These are phyloP conservation scores for Odobenus rosmarus DNA, from an alignment of 2,113 vertebrate genomes.

Conservation along the genomic window DNA sequence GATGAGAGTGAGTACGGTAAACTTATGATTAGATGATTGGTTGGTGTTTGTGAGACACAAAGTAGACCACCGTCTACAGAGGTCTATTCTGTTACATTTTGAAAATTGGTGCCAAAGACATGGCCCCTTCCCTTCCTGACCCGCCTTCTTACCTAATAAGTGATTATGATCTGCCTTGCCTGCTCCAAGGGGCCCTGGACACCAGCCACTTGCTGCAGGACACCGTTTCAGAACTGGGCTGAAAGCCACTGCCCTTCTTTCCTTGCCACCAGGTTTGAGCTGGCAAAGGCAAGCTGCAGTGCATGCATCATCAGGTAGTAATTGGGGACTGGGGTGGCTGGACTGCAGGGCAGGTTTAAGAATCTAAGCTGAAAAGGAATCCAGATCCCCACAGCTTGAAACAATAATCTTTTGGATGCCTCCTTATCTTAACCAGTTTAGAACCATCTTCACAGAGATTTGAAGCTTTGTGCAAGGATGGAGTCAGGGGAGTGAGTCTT, in stretches of 20 bases:
- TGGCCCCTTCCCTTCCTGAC: background rate
- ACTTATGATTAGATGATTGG: conserved; percentile 41
- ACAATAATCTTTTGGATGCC: background rate
- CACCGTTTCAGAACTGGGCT: conserved; percentile 38
- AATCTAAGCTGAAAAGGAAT: background rate
- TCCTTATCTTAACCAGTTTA: background rate
- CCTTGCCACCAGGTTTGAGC: background rate
- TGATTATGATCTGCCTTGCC: conserved; percentile 58
- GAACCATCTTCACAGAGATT: background rate
- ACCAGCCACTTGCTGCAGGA: conserved; percentile 63
- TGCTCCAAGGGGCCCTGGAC: conserved; percentile 36
- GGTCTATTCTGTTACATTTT: background rate
- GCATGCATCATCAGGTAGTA: background rate
- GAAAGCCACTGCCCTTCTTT: conserved; percentile 39
- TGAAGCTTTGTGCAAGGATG: background rate
- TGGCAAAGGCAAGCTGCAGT: background rate
- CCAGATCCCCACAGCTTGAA: background rate
- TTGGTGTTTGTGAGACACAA: conserved; percentile 6
- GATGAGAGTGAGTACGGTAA: background rate
- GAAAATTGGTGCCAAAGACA: conserved; percentile 27
- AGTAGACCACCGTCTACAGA: conserved; percentile 25
- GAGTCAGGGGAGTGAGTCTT: background rate
- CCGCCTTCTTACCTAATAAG: conserved; percentile 45
- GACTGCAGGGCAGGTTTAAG: background rate
- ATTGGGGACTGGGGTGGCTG: background rate